These are phyloP conservation scores for Actenoides lindsayi DNA, from an alignment of 2,113 vertebrate species.

Conservation along the genomic window DNA sequence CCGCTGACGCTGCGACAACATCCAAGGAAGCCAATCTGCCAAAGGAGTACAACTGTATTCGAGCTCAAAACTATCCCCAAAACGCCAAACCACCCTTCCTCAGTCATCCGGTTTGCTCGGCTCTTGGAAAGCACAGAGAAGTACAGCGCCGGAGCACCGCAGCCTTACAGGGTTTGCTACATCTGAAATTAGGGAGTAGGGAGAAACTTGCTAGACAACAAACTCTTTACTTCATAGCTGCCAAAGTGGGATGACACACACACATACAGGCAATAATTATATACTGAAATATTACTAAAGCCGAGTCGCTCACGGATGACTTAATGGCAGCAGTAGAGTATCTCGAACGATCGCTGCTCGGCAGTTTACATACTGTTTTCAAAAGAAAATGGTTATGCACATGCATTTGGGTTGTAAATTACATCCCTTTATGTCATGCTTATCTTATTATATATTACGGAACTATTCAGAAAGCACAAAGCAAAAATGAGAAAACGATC, in stretches of 20 bases:
- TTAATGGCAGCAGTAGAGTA: background rate
- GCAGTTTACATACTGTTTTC: background rate
- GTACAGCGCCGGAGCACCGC: background rate
- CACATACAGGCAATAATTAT: conserved; percentile 43
- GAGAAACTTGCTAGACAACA: conserved; percentile 71
- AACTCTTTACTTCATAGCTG: conserved; percentile 39
- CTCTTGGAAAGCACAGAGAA: background rate
- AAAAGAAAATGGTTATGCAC: background rate
- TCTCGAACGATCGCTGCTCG: background rate
- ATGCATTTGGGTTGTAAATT: conserved; percentile 27
- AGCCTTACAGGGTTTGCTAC: background rate
- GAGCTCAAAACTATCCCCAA: background rate
- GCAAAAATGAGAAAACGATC: background rate
- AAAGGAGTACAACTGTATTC: background rate
- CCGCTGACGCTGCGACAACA: fast-evolving
- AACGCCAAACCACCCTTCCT: background rate
- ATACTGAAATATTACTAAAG: background rate
- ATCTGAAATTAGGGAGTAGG: conserved; percentile 36
- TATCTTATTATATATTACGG: background rate
- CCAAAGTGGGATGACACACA: conserved; percentile 37
- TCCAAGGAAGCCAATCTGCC: background rate
- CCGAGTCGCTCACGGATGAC: background rate
- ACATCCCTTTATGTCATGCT: background rate
- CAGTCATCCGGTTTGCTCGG: background rate
- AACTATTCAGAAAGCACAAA: background rate